Evolutionary conservation across 2,888 invertebrate species (phyloP), one percentile per base, ranked within the genome.

Genomic region (Heliothis peltigera): DNA sequence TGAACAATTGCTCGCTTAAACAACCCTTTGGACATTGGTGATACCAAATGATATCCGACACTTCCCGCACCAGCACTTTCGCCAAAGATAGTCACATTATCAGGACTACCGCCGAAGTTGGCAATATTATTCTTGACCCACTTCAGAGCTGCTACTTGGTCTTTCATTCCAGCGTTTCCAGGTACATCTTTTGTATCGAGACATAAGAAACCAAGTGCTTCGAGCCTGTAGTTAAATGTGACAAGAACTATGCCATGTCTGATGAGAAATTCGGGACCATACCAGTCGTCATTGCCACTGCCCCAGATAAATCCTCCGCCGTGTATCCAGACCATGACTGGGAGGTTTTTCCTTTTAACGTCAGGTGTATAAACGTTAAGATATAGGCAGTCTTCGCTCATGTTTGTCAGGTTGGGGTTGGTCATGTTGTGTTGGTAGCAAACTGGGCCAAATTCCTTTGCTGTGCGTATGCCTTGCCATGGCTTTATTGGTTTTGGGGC

Each of bases 1-100:
- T 97, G 96, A 1, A 96, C 93, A 46, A 98, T 97, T 1, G 95
- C 93, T 70, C 88, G 88, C 39, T 86, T 87, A 22, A 94, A 94
- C 0, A 95, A 81, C 1, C 91, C 93, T 83, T 88, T 89, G 7
- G 88, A 87, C 91, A 95, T 92, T 0, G 94, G 93, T 1, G 95
- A 95, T 21, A 92, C 67, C 7, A 94, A 76, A 75, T 93, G 94
- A 43, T 81, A 91, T 0, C 84, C 80, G 0, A 89, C 87, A 48
- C 89, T 85, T 0, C 81, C 88, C 0, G 79, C 91, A 15, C 95
- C 94, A 18, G 91, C 91, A 61, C 95, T 95, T 77, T 93, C 91
- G 0, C 95, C 95, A 67, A 94, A 94, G 48, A 95, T 90, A 0
- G 94, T 95, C 0, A 95, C 82, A 73, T 94, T 94, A 0, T 88